Conservation (phyloP, 2,797 vertebrate genomes). For the Monodelphis domestica region DNA sequence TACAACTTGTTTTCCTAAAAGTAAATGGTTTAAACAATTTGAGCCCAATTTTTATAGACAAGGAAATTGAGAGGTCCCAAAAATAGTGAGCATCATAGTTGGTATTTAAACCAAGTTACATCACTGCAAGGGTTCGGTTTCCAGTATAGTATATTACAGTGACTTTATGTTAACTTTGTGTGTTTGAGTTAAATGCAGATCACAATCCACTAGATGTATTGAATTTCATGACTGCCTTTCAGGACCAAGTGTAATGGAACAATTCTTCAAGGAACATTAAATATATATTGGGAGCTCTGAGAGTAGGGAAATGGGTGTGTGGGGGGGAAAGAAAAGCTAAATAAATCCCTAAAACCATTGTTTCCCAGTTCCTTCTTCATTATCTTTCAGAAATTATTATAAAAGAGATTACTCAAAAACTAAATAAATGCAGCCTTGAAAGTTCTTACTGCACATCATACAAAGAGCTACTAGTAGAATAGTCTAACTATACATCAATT, state of each 20-base stretch:
- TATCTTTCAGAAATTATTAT: conserved; percentile 21
- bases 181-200: conserved; percentile 39
- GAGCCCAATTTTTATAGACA: neutral
- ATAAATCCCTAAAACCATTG: neutral
- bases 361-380: conserved; percentile 34
- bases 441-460: conserved; percentile 26
- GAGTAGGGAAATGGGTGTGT: neutral
- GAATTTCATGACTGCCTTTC: conserved; percentile 28
- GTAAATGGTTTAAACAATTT: neutral
- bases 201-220: conserved; percentile 28
- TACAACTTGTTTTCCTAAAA: neutral
- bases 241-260: neutral
- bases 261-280: conserved; percentile 38
- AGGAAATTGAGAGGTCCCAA: neutral
- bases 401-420: conserved; percentile 26
- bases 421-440: conserved; percentile 44
- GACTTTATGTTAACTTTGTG: conserved; percentile 17
- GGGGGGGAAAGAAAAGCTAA: neutral
- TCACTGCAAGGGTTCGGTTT: neutral
- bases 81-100: neutral
- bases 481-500: conserved; percentile 49
- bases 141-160: neutral
- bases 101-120: neutral
- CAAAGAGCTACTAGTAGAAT: conserved; percentile 13
- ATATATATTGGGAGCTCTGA: neutral